These are phyloP conservation scores for Phortica variegata DNA, from an alignment of 1,140 invertebrate genomes.

Conservation along the genomic window DNA sequence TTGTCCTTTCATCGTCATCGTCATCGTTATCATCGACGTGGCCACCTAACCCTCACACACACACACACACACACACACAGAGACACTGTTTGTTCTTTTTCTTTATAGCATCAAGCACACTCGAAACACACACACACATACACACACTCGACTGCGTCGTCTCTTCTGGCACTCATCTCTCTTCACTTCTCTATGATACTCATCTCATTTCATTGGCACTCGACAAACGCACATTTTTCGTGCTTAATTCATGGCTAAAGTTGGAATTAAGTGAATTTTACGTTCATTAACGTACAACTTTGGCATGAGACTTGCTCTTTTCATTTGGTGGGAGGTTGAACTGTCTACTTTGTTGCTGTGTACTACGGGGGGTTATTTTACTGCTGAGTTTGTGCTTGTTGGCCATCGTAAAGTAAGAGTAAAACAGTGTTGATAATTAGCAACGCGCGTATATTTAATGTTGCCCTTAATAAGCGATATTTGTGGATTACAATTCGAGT, in stretches of 20 bases:
- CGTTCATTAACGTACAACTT: constrained; percentile 56
- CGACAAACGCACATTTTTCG: too few species aligned
- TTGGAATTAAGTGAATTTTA: constrained; percentile 58
- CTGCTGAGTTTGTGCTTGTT: constrained; percentile 18
- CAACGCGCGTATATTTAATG: constrained; percentile 38
- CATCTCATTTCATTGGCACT: too few species aligned
- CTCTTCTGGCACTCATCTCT: too few species aligned
- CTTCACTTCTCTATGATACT: too few species aligned
- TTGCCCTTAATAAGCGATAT: constrained; percentile 50
- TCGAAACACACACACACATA: constrained; percentile 6
- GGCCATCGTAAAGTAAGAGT: constrained; percentile 15
- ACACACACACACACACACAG: constrained; percentile 1
- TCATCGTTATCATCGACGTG: background rate
- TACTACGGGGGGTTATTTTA: constrained; percentile 8
- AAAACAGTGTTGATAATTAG: constrained; percentile 49
- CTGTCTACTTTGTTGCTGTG: constrained; percentile 22
- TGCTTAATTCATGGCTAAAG: constrained; percentile 57
- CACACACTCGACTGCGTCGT: constrained; percentile 15
- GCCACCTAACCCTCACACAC: background rate
- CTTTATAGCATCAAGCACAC: too few species aligned
- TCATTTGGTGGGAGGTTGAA: constrained; percentile 7
- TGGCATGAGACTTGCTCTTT: constrained; percentile 29
- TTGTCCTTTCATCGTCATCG: too few species aligned
- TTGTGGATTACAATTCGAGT: constrained; percentile 36
- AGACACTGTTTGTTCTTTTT: too few species aligned